Base-by-base conservation (phyloP, 2,113 vertebrate genomes). In the Silurus asotus region DNA sequence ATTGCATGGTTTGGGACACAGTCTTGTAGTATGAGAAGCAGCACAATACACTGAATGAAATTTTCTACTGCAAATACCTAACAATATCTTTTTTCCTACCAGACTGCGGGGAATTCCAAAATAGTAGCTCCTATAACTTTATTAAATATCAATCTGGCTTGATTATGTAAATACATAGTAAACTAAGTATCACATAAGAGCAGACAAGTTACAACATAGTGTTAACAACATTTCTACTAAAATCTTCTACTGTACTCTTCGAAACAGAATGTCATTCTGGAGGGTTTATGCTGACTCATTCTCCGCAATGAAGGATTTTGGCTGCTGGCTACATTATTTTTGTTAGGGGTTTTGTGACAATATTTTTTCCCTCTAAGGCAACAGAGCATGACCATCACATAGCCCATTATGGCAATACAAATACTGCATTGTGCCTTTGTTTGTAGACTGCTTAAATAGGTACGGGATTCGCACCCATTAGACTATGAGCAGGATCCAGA, bases 291-390 rank as follows among this genome's bases (percentile, higher is more conserved):
- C 28, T 64, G 45, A 15, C 48, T 81, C 82, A 59, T 64, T 3
- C 25, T 86, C 82, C 84, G 62, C 51, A 62, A 19, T 75, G 55
- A 53, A 45, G 19, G 56, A 28, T 72, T 62, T 64, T 74, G 83
- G 58, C 72, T 81, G 5, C 53, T 37, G 62, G 78, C 69, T 25
- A 62, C 49, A 17, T 84, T 51, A 17, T 48, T 86, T 59, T 82
- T 64, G 2, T 84, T 62, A 62, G 49, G 19, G 2, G 48, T 61
- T 80, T 23, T 25, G 74, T 70, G 62, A 6, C 45, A 7, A 49
- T 55, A 62, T 28, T 48, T 72, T 70, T 72, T 23, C 19, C 56
- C 83, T n/a, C 59, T 20, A 53, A 25, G 56, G 49, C 5, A 28
- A 49, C 19, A 59, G 55, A 59, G 56, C 20, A n/a, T 19, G 82